Evolutionary conservation across 2,888 invertebrate genomes (phyloP).

Genomic region (Alentia gelatinosa): DNA sequence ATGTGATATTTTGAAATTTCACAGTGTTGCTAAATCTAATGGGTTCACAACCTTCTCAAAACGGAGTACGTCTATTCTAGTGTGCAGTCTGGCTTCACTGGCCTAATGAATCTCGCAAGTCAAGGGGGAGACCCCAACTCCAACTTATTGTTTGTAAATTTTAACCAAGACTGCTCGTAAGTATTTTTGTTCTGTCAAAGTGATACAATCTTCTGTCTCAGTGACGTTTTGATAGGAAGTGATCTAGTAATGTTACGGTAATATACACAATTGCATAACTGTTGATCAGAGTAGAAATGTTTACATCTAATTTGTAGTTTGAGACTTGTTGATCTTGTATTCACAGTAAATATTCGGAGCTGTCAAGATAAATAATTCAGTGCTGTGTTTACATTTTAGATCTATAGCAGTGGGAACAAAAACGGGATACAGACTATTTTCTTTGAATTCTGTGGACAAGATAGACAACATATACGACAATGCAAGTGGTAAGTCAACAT

Average conservation of each 20-base stretch:
- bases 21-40: background rate
- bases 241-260: too few relatives aligned
- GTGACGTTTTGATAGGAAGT: too few relatives aligned
- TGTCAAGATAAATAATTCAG: background rate
- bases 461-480: constrained; percentile 94
- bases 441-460: constrained; percentile 88
- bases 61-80: constrained; percentile 54
- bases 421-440: constrained; percentile 93
- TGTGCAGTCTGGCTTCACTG: constrained; percentile 82
- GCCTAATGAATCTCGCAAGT: constrained; percentile 92
- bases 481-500: constrained; percentile 73
- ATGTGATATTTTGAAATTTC: background rate
- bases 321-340: too few relatives aligned
- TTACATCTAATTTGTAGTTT: too few relatives aligned
- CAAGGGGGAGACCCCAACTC: constrained; percentile 86
- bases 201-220: too few relatives aligned
- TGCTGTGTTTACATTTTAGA: constrained; percentile 71
- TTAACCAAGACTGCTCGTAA: constrained; percentile 99
- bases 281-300: too few relatives aligned
- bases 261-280: too few relatives aligned
- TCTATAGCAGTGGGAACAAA: constrained; percentile 96
- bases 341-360: too few relatives aligned
- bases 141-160: constrained; percentile 95
- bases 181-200: constrained; percentile 81
- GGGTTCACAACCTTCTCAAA: constrained; percentile 12